Conservation (phyloP, 2,888 invertebrate genomes). For the Gastrophysa polygoni region DNA sequence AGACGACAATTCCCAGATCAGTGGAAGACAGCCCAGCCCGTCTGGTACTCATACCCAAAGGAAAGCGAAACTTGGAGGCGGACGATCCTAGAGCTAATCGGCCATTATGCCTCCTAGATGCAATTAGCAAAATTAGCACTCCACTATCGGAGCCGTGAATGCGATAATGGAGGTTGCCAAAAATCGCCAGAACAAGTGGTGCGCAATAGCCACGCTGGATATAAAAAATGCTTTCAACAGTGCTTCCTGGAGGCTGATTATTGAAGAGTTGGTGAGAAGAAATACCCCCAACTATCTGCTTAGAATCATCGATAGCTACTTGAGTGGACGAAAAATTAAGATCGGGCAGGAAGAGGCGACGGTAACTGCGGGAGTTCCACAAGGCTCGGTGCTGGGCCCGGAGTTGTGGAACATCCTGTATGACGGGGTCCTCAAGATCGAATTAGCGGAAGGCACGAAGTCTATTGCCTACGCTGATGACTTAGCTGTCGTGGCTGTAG, state of each 20-base stretch:
- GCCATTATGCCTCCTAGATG: slow-evolving; percentile 8
- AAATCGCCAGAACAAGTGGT: background rate
- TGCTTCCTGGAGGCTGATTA: background rate
- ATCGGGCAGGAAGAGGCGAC: background rate
- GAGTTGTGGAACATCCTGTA: slow-evolving; percentile 3
- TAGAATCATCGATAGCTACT: background rate
- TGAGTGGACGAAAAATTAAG: background rate
- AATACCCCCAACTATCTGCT: background rate
- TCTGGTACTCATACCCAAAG: slow-evolving; percentile 4
- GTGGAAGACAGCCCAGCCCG: slow-evolving; percentile 26
- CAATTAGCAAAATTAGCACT: background rate
- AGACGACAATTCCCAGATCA: slow-evolving; percentile 11
- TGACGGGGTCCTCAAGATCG: background rate
- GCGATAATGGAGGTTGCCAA: background rate
- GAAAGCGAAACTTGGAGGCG: background rate
- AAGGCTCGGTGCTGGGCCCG: slow-evolving; percentile 8
- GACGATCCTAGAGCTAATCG: background rate
- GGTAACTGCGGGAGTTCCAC: background rate
- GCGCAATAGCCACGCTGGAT: background rate
- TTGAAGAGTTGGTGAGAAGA: background rate
- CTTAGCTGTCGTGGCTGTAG: background rate
- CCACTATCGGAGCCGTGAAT: background rate
- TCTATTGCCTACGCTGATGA: background rate
- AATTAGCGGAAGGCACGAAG: background rate
- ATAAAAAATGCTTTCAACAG: slow-evolving; percentile 6